Percentiles rank a stretch among this genome's conserved stretches.
Evolutionary conservation across 2,888 invertebrate genomes (phyloP).

Genomic region (Lamellibrachia columna): DNA sequence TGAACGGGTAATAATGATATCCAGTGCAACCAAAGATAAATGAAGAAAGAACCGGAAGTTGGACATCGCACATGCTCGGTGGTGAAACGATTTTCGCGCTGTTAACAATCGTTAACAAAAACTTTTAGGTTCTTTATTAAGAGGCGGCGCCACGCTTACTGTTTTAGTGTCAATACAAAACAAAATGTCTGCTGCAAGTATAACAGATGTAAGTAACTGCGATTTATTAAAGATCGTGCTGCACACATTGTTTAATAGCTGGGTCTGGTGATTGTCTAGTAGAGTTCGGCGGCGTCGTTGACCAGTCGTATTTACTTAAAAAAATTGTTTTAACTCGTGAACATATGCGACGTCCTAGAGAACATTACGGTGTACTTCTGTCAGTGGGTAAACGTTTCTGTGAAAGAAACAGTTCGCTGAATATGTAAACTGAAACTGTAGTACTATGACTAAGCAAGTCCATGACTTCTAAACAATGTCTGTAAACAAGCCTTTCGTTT

Average conservation of each 20-base stretch:
- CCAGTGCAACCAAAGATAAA: background rate
- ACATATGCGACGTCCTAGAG: background rate
- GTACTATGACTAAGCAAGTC: background rate
- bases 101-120: constrained; percentile 6
- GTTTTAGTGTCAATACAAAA: background rate
- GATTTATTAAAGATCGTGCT: constrained; percentile 3
- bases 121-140: constrained; percentile 5
- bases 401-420: background rate
- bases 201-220: background rate
- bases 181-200: background rate
- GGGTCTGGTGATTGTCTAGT: background rate
- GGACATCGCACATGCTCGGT: constrained; percentile 16
- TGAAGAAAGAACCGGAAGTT: constrained; percentile 9
- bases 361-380: background rate
- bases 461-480: background rate
- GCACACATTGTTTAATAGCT: background rate
- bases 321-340: background rate
- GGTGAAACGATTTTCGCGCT: constrained; percentile 6
- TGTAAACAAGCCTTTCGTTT: background rate
- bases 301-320: background rate
- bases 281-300: background rate
- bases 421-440: background rate
- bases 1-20: background rate
- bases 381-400: background rate
- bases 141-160: background rate